Conservation (phyloP, 2,113 vertebrate species). For the Dicrurus megarhynchus region DNA sequence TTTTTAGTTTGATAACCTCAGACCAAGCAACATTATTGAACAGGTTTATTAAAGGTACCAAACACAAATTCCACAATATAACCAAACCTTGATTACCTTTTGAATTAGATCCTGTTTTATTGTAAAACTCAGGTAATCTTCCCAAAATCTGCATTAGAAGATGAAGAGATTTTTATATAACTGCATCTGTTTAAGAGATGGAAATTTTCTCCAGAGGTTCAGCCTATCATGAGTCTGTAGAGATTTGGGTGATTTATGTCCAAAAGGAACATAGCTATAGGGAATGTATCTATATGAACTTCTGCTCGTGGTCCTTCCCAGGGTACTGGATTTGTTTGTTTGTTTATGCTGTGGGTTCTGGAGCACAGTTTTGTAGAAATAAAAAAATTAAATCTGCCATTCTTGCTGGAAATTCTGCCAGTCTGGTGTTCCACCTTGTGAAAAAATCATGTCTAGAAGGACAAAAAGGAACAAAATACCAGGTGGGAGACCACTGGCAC, state of each 20-base stretch:
- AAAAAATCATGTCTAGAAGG: not conserved
- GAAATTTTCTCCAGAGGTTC: not conserved
- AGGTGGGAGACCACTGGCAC: not conserved
- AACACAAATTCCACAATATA: not conserved
- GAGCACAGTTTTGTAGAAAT: not conserved
- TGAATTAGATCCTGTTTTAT: not conserved
- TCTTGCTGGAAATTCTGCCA: not conserved
- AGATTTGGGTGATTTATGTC: not conserved
- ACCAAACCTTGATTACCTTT: not conserved
- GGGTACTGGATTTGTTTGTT: not conserved
- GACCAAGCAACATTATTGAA: not conserved
- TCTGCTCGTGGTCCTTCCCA: not conserved
- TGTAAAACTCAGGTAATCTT: not conserved
- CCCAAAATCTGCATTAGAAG: constrained; percentile 32
- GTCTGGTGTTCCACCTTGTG: not conserved
- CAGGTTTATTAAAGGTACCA: not conserved
- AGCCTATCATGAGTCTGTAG: not conserved
- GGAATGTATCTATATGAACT: not conserved
- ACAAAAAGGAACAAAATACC: not conserved
- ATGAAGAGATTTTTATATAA: not conserved
- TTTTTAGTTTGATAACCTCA: not conserved
- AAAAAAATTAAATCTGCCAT: not conserved
- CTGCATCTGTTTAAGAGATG: not conserved
- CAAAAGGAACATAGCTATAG: not conserved
- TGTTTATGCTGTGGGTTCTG: not conserved